A percentile compares a stretch with the other conserved stretches of the same genome.
These are phyloP conservation scores for Druceiella hillmani DNA, from an alignment of 2,888 invertebrate genomes.

Conservation along the genomic window DNA sequence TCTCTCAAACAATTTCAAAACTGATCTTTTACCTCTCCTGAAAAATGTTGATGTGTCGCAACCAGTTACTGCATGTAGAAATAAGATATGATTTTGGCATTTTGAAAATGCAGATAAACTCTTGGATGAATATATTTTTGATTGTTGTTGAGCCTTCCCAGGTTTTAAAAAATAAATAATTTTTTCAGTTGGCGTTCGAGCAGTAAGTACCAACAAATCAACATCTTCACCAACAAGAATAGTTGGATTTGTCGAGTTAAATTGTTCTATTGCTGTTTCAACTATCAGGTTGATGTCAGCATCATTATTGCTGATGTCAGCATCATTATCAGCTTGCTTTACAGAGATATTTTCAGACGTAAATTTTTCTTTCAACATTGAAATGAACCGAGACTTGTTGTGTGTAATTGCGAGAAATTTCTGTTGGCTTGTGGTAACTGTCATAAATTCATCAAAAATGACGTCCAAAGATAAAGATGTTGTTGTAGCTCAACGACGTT, in stretches of 20 bases:
- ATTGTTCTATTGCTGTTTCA: slow-evolving; percentile 23
- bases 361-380: slow-evolving; percentile 25
- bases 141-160: slow-evolving; percentile 21
- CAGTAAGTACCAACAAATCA: slow-evolving; percentile 20
- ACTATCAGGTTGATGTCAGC: too few relatives aligned
- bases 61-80: slow-evolving; percentile 22
- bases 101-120: slow-evolving; percentile 22
- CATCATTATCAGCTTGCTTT: slow-evolving; percentile 27
- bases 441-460: slow-evolving; percentile 27
- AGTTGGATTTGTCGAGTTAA: too few relatives aligned
- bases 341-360: slow-evolving; percentile 26
- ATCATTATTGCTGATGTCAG: too few relatives aligned
- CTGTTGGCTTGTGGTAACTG: slow-evolving; percentile 24
- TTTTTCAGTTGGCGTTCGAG: slow-evolving; percentile 22
- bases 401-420: slow-evolving; percentile 28
- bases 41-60: slow-evolving; percentile 23
- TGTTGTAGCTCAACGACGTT: slow-evolving; percentile 20
- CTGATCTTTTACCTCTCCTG: slow-evolving; percentile 23
- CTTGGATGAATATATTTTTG: slow-evolving; percentile 23
- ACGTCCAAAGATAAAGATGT: slow-evolving; percentile 27
- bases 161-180: slow-evolving; percentile 24
- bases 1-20: slow-evolving; percentile 25
- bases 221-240: slow-evolving; percentile 5
- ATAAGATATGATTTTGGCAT: slow-evolving; percentile 21
- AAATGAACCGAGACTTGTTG: slow-evolving; percentile 30